Base-by-base conservation (phyloP, 2,888 invertebrate genomes). In the Pogonocherus hispidulus region DNA sequence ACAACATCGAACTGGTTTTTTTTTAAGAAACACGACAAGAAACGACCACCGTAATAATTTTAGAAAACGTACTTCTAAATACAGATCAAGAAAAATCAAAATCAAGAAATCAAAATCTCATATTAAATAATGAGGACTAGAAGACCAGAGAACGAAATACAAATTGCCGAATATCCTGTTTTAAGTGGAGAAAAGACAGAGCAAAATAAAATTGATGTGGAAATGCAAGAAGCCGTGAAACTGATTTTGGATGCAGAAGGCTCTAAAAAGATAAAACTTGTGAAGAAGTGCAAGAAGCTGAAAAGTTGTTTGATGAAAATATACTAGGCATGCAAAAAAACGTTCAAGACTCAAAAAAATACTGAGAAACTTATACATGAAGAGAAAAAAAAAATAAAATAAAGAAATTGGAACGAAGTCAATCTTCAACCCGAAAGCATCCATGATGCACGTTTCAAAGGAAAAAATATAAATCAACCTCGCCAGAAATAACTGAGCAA, bases 1-100 rank as follows among this genome's bases (percentile, higher is more conserved):
- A 67, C 49, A 46, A 69, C 52, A 65, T 66, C 20, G 51, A 63
- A 63, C 37, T 60, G 54, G 64, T 52, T 23, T 51, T 66, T 19
- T 27, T 51, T 37, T 27, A 71, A 22, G 37, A 35, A 55, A 46
- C 11, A 19, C 19, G 41, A 41, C 20, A 19, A 56, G 41, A 37
- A 18, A 56, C 37, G 37, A 35, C 18, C 20, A 37, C 8, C 37
- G 41, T 56, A 35, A 56, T 56, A 37, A 56, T 56, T 56, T 56
- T 56, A 56, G 56, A 56, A 20, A 37, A 56, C 41, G 22, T 37
- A 56, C 56, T 56, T 56, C 14, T 56, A 22, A 56, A 56, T 56
- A 8, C 20, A 56, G 41, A 19, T 41, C 41, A 41, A 56, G 56
- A 41, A 56, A 56, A 56, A 56, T 4, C n/a, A n/a, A n/a, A n/a